These are phyloP conservation scores for Chironomus riparius DNA, from an alignment of 2,888 invertebrate species.

Conservation along the genomic window DNA sequence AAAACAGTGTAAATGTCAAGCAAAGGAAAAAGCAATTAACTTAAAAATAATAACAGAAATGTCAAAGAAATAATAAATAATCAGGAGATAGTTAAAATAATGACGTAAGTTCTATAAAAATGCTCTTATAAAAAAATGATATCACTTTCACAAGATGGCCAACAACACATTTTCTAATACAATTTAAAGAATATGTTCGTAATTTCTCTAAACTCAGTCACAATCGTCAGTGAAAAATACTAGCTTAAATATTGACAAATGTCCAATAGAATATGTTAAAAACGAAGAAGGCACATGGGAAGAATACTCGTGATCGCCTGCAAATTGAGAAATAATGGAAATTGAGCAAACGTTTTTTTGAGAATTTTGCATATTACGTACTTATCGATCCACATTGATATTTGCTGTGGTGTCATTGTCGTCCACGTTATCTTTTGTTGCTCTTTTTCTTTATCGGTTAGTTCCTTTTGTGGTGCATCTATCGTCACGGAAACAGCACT, in stretches of 20 bases:
- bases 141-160: too few species aligned
- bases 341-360: not conserved
- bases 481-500: constrained; percentile 29
- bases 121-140: too few species aligned
- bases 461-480: constrained; percentile 28
- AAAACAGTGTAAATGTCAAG: too few species aligned
- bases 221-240: not conserved
- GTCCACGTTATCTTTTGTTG: constrained; percentile 52
- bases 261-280: constrained; percentile 76
- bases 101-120: too few species aligned
- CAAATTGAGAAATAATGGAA: not conserved
- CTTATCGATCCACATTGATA: constrained; percentile 74
- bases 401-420: constrained; percentile 80
- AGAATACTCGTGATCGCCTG: constrained; percentile 59
- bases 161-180: too few species aligned
- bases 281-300: constrained; percentile 66
- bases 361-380: not conserved
- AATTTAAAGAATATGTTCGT: too few species aligned
- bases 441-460: constrained; percentile 40
- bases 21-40: too few species aligned
- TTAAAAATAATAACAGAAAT: too few species aligned
- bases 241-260: constrained; percentile 44
- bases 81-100: too few species aligned
- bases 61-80: too few species aligned
- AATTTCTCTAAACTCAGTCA: too few species aligned